Base-by-base conservation (phyloP, 2,888 invertebrate genomes). In the Hipparchia semele region DNA sequence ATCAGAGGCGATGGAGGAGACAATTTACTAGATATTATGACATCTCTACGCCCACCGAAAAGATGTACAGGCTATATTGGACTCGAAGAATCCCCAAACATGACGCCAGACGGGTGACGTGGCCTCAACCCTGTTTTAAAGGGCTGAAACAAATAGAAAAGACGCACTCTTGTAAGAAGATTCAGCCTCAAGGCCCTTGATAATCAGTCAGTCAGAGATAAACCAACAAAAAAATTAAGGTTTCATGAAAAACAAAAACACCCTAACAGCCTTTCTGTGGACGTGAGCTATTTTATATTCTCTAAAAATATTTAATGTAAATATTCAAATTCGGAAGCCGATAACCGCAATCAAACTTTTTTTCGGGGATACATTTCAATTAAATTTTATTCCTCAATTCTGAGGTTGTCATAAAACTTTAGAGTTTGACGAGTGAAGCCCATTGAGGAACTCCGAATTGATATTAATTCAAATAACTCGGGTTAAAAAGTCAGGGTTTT, bases 401-500 rank as follows among this genome's bases (percentile, higher is more conserved):
- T 87, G 91, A 87, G 91, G 87, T 89, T 85, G 89, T 90, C 92
- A 90, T 94, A 94, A 94, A 94, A 92, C 86, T 93, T 92, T 92
- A 94, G 90, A 90, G 91, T 92, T 90, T 88, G 93, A 94, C 92
- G 89, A 92, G 93, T 93, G 89, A 93, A 93, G 90, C 91, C 94
- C 94, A 94, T 93, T 94, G 93, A 94, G 92, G 87, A 92, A 92
- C 91, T 91, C 91, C 88, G 93, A 90, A 93, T 93, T 92, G 92
- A 94, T 93, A 94, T 93, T 92, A 94, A 94, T 94, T 93, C 94
- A 94, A 94, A 94, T 94, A 94, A 93, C 90, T 92, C 87, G 87
- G 94, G 92, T 92, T 92, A 94, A 94, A 94, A 94, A 94, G 92
- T 93, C 93, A 87, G 92, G 92, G 90, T 94, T 94, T 94, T 94